phyloP scores from a whole-genome alignment of 2,113 vertebrate species.

The Peucedramus taeniatus region DNA sequence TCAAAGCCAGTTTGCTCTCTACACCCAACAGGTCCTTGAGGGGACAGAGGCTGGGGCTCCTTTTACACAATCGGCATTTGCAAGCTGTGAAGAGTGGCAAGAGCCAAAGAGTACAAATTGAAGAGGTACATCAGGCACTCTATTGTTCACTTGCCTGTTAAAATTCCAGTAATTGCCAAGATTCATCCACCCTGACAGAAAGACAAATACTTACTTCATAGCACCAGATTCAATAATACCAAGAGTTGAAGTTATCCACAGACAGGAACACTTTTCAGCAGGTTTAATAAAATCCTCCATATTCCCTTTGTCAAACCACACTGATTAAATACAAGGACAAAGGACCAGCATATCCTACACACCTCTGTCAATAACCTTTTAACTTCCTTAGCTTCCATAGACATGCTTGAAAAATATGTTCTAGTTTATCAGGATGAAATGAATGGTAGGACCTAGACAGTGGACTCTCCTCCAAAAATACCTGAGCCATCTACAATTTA shows the following conservation, averaged over 20 bases:
- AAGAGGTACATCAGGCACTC: neutral
- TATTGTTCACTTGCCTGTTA: neutral
- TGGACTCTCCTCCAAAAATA: neutral
- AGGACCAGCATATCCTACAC: neutral
- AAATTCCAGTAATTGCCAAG: neutral
- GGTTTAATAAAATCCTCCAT: neutral
- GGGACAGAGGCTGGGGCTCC: neutral
- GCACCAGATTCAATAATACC: neutral
- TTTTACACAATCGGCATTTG: neutral
- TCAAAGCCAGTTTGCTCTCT: neutral
- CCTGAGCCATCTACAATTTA: neutral
- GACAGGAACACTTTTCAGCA: neutral
- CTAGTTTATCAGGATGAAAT: neutral
- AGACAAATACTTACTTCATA: neutral
- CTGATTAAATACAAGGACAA: neutral
- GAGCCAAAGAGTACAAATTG: neutral
- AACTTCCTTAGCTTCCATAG: neutral
- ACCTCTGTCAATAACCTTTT: neutral
- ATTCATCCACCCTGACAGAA: neutral
- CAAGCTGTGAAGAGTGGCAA: neutral
- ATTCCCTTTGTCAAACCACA: neutral
- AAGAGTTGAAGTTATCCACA: neutral
- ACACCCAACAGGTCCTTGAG: neutral
- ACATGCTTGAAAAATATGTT: neutral
- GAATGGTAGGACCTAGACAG: neutral